A percentile compares a stretch with the other conserved stretches of the same genome.
Conservation (phyloP, 2,113 vertebrate species). For the Ceratotherium simum region DNA sequence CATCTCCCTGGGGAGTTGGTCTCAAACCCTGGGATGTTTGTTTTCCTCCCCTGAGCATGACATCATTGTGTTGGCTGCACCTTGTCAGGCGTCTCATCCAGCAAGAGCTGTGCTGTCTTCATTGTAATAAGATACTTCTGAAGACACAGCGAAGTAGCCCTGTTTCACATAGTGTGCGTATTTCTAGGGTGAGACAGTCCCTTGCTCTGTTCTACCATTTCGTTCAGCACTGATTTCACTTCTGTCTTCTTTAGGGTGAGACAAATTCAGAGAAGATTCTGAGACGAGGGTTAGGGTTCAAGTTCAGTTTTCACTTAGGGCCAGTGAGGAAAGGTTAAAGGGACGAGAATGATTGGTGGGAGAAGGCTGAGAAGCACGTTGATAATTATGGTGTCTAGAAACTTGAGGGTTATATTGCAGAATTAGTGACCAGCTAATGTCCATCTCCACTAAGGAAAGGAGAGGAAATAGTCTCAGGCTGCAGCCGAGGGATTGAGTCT, state of each 20-base stretch:
- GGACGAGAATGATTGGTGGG: background rate
- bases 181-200: background rate
- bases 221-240: background rate
- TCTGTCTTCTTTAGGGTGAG: background rate
- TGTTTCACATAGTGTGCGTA: background rate
- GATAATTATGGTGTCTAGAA: too few species aligned
- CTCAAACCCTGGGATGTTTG: background rate
- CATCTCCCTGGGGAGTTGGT: background rate
- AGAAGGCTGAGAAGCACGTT: background rate
- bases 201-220: background rate
- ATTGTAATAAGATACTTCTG: background rate
- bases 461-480: background rate
- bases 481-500: background rate
- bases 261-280: background rate
- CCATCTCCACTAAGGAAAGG: background rate
- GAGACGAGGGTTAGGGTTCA: background rate
- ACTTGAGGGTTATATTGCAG: background rate
- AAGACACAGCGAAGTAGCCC: background rate
- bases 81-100: background rate
- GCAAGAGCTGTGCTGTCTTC: background rate
- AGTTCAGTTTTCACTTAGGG: background rate
- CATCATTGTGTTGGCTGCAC: background rate
- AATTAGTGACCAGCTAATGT: background rate
- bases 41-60: constrained; percentile 25
- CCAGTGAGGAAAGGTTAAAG: background rate